Evolutionary conservation across 2,888 invertebrate species (phyloP).

Genomic region (Drosophila pullipes): DNA sequence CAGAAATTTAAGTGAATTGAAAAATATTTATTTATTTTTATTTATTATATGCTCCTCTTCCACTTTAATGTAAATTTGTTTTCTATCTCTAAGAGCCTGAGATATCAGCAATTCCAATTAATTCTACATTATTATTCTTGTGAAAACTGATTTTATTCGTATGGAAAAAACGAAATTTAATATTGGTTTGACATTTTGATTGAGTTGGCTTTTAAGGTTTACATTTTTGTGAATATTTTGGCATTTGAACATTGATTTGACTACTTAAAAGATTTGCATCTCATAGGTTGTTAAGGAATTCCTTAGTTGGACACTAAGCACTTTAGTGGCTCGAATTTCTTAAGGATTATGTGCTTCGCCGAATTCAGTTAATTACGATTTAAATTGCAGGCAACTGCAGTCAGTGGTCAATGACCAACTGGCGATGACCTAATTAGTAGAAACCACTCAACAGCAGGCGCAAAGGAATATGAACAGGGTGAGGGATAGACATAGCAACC

Average conservation of each 20-base stretch:
- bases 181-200: not conserved
- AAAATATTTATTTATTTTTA: too few relatives aligned
- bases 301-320: conserved; percentile 27
- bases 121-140: not conserved
- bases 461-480: not conserved
- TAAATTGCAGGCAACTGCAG: conserved; percentile 56
- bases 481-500: conserved; percentile 8
- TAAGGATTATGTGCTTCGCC: conserved; percentile 49
- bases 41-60: not conserved
- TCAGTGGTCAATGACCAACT: conserved; percentile 70
- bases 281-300: not conserved
- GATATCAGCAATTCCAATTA: not conserved
- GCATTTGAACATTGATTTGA: not conserved
- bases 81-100: not conserved
- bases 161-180: not conserved
- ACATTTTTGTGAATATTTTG: not conserved
- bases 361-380: conserved; percentile 69
- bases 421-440: conserved; percentile 65
- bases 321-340: conserved; percentile 32
- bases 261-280: not conserved
- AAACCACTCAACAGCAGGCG: conserved; percentile 14
- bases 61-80: not conserved
- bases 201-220: not conserved
- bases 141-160: too few relatives aligned
- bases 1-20: too few relatives aligned